A percentile compares a stretch with the other conserved stretches of the same genome.
phyloP scores from a whole-genome alignment of 64 coral and sea anemone genomes.

The Montipora sp. region DNA sequence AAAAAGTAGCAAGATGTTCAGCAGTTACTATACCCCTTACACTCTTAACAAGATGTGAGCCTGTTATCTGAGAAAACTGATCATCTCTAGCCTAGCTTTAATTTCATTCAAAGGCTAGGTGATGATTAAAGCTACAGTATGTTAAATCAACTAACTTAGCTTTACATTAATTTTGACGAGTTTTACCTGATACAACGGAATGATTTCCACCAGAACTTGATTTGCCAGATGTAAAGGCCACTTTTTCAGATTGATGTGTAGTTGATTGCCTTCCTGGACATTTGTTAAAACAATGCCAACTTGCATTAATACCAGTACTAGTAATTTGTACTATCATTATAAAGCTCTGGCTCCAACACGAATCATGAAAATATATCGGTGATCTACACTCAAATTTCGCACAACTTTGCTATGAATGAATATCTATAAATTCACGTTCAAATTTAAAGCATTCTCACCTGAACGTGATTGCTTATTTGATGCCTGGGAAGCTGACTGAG shows the following conservation, averaged over 20 bases:
- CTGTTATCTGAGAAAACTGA: no score
- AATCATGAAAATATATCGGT: no score
- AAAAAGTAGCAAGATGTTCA: no score
- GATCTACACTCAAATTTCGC: neutral
- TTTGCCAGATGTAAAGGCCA: constrained; percentile 61
- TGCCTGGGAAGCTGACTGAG: constrained; percentile 61
- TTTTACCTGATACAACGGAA: constrained; percentile 61
- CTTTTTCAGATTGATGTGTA: constrained; percentile 68
- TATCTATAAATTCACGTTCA: neutral
- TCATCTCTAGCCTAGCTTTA: no score
- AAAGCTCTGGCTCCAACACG: no score
- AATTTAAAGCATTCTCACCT: constrained; percentile 15
- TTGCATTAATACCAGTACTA: neutral
- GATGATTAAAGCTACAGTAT: no score
- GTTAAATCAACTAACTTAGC: no score
- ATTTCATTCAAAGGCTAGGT: no score
- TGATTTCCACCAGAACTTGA: constrained; percentile 55
- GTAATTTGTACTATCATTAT: no score
- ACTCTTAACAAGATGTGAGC: no score
- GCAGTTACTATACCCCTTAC: no score
- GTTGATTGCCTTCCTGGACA: constrained; percentile 69
- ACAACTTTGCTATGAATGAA: neutral
- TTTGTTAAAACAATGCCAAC: neutral
- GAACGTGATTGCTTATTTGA: constrained; percentile 67
- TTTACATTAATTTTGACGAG: neutral